A percentile compares a stretch with the other conserved stretches of the same genome.
phyloP scores from a whole-genome alignment of 2,888 invertebrate genomes.

The Tipula confusa region DNA sequence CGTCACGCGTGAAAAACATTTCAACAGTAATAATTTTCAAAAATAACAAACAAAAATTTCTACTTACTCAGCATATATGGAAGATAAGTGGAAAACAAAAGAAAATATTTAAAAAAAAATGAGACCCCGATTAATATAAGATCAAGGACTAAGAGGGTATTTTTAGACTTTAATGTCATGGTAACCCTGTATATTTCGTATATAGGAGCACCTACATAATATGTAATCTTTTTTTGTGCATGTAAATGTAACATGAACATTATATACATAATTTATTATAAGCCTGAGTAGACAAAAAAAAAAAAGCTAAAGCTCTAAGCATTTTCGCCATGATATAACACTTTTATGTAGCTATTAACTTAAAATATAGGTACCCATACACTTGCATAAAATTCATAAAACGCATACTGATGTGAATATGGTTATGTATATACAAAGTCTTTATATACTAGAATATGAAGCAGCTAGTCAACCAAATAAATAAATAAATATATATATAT shows the following conservation, averaged over 20 bases:
- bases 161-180: background rate
- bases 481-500: background rate
- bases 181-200: background rate
- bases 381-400: background rate
- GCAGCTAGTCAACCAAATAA: slow-evolving; percentile 4
- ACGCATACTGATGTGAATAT: background rate
- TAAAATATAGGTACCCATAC: background rate
- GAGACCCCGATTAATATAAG: background rate
- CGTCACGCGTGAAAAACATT: too few species aligned
- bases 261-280: background rate
- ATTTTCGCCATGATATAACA: background rate
- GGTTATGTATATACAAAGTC: background rate
- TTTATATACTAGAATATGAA: background rate
- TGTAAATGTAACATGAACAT: background rate
- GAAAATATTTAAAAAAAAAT: background rate
- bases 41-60: background rate
- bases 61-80: background rate
- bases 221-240: background rate
- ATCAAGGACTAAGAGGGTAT: background rate
- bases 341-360: background rate
- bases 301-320: background rate
- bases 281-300: background rate
- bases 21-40: background rate
- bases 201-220: too few species aligned
- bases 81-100: background rate